A percentile compares a stretch with the other conserved stretches of the same genome.
Conservation (phyloP, 2,888 invertebrate genomes). For the Lycophotia porphyrea region DNA sequence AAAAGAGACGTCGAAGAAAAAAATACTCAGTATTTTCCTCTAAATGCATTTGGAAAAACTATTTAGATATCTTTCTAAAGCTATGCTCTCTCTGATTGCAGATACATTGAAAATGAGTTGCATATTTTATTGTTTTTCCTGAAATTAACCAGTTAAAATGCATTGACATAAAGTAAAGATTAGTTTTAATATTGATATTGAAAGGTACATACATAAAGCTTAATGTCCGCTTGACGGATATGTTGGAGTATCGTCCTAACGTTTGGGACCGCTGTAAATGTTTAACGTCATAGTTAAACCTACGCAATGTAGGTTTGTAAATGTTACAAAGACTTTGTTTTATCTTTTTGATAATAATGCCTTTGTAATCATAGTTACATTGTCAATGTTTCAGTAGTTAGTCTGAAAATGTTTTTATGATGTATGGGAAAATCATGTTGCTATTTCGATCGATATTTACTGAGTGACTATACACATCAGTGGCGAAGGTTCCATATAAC, state of each 20-base stretch:
- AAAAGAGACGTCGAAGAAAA: neutral
- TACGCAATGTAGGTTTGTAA: neutral
- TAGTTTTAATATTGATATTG: conserved; percentile 44
- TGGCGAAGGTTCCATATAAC: no score
- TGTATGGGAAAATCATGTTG: neutral
- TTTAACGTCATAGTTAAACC: conserved; percentile 4
- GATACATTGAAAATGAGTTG: neutral
- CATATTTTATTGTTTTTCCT: neutral
- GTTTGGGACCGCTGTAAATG: conserved; percentile 38
- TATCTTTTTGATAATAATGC: conserved; percentile 4
- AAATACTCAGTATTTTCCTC: neutral
- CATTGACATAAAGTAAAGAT: conserved; percentile 14
- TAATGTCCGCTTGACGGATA: conserved; percentile 22
- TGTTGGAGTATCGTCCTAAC: conserved; percentile 19
- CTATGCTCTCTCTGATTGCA: neutral
- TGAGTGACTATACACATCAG: no score
- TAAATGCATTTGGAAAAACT: neutral
- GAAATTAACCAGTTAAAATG: conserved; percentile 9
- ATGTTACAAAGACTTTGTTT: conserved; percentile 15
- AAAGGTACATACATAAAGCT: conserved; percentile 35
- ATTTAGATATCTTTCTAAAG: neutral
- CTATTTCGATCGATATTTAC: neutral
- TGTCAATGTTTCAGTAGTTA: neutral
- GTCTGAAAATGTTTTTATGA: neutral
- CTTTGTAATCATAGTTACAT: neutral